These are phyloP conservation scores for Stenurella melanura DNA, from an alignment of 2,888 invertebrate genomes.

Conservation along the genomic window DNA sequence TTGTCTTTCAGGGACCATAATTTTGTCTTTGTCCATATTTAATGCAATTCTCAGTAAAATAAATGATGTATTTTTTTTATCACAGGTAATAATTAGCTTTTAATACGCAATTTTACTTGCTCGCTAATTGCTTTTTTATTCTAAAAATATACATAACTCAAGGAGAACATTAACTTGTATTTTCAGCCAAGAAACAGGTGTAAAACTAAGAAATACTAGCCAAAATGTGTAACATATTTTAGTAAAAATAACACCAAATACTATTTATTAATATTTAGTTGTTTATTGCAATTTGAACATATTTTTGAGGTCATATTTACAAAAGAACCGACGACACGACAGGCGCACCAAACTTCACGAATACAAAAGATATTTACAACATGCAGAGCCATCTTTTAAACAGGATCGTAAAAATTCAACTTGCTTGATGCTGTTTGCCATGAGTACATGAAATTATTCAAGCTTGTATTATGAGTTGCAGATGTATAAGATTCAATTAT, in stretches of 20 bases:
- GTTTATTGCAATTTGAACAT: constrained; percentile 25
- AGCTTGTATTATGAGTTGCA: constrained; percentile 22
- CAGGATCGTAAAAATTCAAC: neutral
- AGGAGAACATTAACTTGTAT: constrained; percentile 40
- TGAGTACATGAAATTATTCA: neutral
- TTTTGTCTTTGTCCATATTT: constrained; percentile 57
- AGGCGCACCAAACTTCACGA: constrained; percentile 27
- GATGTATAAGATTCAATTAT: neutral
- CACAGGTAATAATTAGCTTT: constrained; percentile 32
- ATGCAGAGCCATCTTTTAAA: constrained; percentile 24
- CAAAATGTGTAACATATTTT: constrained; percentile 18
- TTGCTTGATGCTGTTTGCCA: constrained; percentile 1
- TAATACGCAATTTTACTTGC: constrained; percentile 39
- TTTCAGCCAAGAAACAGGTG: constrained; percentile 33
- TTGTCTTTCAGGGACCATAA: constrained; percentile 56
- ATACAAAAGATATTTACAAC: constrained; percentile 20
- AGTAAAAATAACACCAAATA: constrained; percentile 14
- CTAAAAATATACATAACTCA: constrained; percentile 54
- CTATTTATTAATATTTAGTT: constrained; percentile 8
- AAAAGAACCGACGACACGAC: constrained; percentile 32
- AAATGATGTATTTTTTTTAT: constrained; percentile 9
- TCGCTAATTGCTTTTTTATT: constrained; percentile 37
- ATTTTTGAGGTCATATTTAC: constrained; percentile 41
- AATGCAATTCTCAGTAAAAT: neutral
- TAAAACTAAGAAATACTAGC: constrained; percentile 28